These are phyloP conservation scores for Sinohyriopsis cumingii DNA, from an alignment of 2,888 invertebrate species.

Conservation along the genomic window DNA sequence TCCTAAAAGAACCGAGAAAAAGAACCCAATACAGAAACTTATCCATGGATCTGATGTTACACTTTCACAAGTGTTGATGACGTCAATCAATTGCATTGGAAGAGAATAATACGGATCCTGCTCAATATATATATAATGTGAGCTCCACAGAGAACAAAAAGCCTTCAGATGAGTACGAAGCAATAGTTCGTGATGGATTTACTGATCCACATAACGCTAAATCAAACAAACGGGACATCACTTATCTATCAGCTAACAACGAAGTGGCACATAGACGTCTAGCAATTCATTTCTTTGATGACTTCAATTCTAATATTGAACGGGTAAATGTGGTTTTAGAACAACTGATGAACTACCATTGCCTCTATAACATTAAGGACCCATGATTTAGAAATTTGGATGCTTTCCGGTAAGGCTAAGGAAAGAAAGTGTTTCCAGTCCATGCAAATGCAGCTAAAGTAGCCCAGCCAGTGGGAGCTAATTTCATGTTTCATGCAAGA, in stretches of 20 bases:
- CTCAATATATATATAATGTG: constrained; percentile 1
- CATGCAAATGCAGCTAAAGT: constrained; percentile 7
- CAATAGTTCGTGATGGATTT: constrained; percentile 4
- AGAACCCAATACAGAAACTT: constrained; percentile 5
- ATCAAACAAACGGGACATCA: constrained; percentile 3
- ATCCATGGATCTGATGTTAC: not conserved
- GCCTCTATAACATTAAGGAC: constrained; percentile 8
- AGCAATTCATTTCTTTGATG: constrained; percentile 4
- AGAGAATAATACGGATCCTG: constrained; percentile 24
- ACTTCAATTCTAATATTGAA: not conserved
- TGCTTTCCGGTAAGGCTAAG: constrained; percentile 4
- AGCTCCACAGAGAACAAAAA: not conserved
- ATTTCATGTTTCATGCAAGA: not conserved
- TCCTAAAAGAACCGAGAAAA: constrained; percentile 8
- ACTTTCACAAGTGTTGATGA: constrained; percentile 17
- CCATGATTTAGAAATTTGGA: not conserved
- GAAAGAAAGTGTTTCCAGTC: constrained; percentile 7
- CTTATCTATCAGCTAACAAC: constrained; percentile 4
- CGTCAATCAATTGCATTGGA: constrained; percentile 13
- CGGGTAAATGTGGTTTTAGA: not conserved
- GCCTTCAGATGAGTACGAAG: not conserved
- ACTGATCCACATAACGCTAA: not conserved
- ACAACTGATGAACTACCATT: constrained; percentile 6
- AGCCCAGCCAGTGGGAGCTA: not conserved
- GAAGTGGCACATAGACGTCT: constrained; percentile 7